Evolutionary conservation across 2,888 invertebrate genomes (phyloP).

Genomic region (Choreutis nemorana): DNA sequence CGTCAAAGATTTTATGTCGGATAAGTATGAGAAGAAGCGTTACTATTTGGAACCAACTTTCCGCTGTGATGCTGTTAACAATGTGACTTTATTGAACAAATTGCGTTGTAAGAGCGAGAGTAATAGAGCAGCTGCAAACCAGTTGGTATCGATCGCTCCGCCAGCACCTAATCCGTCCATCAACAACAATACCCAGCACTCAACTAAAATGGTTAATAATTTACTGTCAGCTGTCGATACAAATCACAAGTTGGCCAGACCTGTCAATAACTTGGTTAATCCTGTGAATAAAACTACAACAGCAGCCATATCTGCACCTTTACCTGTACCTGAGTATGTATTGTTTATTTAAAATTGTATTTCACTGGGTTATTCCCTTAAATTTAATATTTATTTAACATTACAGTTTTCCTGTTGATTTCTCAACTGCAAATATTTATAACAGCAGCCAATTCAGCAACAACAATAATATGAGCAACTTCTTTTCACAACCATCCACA

Average conservation of each 20-base stretch:
- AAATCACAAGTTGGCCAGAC: conserved; percentile 34
- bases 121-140: conserved; percentile 24
- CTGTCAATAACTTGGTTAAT: conserved; percentile 33
- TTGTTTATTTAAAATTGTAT: not conserved
- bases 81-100: conserved; percentile 41
- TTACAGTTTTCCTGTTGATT: conserved; percentile 74
- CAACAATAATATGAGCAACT: conserved; percentile 37
- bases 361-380: not conserved
- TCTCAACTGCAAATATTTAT: conserved; percentile 75
- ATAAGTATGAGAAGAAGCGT: conserved; percentile 94
- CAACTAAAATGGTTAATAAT: conserved; percentile 37
- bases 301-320: conserved; percentile 8
- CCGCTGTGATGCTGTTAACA: conserved; percentile 24
- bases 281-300: conserved; percentile 23
- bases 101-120: conserved; percentile 35
- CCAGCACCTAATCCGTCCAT: conserved; percentile 24
- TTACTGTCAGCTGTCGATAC: conserved; percentile 25
- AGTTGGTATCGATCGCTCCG: conserved; percentile 48
- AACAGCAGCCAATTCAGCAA: conserved; percentile 65
- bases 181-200: conserved; percentile 34
- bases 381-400: conserved; percentile 5
- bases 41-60: conserved; percentile 54
- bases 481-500: conserved; percentile 49
- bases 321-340: conserved; percentile 52
- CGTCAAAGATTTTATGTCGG: conserved; percentile 91